Percentiles rank a stretch among this genome's conserved stretches.
phyloP scores from a whole-genome alignment of 1,140 invertebrate species.

The Pseudomyrmex dendroicus region DNA sequence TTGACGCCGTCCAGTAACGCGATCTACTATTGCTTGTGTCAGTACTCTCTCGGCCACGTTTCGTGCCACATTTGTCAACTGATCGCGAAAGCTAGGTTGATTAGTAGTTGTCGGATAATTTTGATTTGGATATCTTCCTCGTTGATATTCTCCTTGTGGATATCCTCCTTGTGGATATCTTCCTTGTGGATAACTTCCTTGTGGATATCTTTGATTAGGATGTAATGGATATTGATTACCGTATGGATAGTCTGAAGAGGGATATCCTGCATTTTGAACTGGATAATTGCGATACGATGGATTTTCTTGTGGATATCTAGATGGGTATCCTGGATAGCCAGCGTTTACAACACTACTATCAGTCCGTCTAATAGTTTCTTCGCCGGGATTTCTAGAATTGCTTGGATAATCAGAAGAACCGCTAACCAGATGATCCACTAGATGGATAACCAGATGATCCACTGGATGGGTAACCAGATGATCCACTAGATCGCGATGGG shows the following conservation, averaged over 20 bases:
- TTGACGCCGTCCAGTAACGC: constrained; percentile 74
- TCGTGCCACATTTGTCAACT: constrained; percentile 77
- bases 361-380: constrained; percentile 59
- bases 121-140: constrained; percentile 43
- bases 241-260: constrained; percentile 49
- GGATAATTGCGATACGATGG: neutral
- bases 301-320: constrained; percentile 36
- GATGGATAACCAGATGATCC: constrained; percentile 51
- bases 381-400: constrained; percentile 57
- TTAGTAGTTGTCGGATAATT: constrained; percentile 66
- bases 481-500: constrained; percentile 62
- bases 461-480: constrained; percentile 29
- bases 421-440: constrained; percentile 35
- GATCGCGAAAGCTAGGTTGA: constrained; percentile 78
- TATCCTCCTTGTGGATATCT: constrained; percentile 40
- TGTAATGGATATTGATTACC: constrained; percentile 58
- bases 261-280: constrained; percentile 24
- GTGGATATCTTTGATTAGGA: constrained; percentile 57
- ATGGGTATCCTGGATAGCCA: constrained; percentile 56
- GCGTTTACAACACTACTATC: constrained; percentile 67
- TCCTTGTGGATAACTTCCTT: constrained; percentile 63
- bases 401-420: constrained; percentile 63
- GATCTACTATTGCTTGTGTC: constrained; percentile 79
- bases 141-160: constrained; percentile 49
- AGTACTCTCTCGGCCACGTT: constrained; percentile 75